phyloP scores from a whole-genome alignment of 2,797 vertebrate genomes.

The Malurus splendens region DNA sequence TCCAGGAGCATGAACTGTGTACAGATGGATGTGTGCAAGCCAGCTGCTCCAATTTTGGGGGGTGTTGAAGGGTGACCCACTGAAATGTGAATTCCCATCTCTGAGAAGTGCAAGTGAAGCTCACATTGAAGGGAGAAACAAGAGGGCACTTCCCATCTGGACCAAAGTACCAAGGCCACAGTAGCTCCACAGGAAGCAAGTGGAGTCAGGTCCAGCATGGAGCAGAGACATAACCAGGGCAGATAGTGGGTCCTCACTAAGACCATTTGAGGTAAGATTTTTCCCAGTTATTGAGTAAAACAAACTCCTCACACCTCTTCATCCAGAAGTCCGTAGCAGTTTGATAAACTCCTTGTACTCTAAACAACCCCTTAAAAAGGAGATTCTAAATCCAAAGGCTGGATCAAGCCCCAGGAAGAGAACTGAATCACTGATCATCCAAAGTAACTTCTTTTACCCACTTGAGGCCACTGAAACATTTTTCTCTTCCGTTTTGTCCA shows the following conservation, averaged over 20 bases:
- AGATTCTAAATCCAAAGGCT: not conserved
- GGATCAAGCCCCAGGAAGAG: not conserved
- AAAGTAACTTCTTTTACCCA: not conserved
- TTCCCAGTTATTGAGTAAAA: not conserved
- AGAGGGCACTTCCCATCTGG: not conserved
- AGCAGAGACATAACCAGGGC: not conserved
- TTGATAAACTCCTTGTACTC: not conserved
- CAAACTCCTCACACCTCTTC: not conserved
- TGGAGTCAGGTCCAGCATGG: not conserved
- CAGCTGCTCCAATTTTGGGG: not conserved
- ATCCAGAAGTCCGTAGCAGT: not conserved
- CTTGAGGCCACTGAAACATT: not conserved
- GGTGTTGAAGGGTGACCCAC: not conserved
- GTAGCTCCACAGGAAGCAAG: not conserved
- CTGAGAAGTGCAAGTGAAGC: not conserved
- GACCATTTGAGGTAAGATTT: not conserved
- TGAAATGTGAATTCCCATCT: not conserved
- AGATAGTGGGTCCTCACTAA: not conserved
- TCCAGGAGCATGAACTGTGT: not conserved
- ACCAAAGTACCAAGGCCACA: not conserved
- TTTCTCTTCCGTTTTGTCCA: not conserved
- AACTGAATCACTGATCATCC: not conserved
- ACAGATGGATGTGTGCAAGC: not conserved
- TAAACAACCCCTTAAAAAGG: not conserved
- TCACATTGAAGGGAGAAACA: not conserved